Conservation (phyloP, 2,888 invertebrate species). For the Ptilodon capucinus region DNA sequence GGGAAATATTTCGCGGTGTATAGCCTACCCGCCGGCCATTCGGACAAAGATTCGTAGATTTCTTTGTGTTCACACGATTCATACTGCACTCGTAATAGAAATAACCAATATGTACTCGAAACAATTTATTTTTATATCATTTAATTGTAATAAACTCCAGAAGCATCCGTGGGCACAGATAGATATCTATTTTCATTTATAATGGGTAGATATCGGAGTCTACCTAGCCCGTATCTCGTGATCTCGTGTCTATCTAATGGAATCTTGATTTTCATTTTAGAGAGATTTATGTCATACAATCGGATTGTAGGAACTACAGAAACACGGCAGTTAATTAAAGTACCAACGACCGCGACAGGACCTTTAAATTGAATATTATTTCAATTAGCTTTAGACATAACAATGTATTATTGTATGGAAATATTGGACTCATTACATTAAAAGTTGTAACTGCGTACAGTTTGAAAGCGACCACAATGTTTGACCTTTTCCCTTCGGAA, state of each 20-base stretch:
- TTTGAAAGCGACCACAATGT: conserved; percentile 52
- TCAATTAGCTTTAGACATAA: conserved; percentile 66
- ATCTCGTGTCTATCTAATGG: neutral
- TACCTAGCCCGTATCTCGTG: neutral
- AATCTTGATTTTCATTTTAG: conserved; percentile 13
- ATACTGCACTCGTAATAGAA: conserved; percentile 22
- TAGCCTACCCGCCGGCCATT: conserved; percentile 50
- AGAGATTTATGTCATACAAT: conserved; percentile 11
- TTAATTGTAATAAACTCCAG: neutral
- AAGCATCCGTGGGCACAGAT: neutral
- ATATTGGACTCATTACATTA: conserved; percentile 70
- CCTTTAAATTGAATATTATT: conserved; percentile 52
- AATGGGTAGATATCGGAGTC: neutral
- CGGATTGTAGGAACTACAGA: conserved; percentile 9
- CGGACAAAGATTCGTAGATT: conserved; percentile 69
- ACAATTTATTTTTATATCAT: conserved; percentile 7
- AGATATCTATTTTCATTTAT: neutral
- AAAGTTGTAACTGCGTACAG: conserved; percentile 47
- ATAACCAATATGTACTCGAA: conserved; percentile 16
- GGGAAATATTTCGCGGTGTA: conserved; percentile 75
- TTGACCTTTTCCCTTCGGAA: conserved; percentile 58
- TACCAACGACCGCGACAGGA: conserved; percentile 36
- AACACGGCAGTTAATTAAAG: conserved; percentile 28
- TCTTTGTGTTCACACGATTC: conserved; percentile 70
- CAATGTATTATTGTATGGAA: conserved; percentile 78